phyloP scores from a whole-genome alignment of 2,797 vertebrate genomes.

The Periparus ater region DNA sequence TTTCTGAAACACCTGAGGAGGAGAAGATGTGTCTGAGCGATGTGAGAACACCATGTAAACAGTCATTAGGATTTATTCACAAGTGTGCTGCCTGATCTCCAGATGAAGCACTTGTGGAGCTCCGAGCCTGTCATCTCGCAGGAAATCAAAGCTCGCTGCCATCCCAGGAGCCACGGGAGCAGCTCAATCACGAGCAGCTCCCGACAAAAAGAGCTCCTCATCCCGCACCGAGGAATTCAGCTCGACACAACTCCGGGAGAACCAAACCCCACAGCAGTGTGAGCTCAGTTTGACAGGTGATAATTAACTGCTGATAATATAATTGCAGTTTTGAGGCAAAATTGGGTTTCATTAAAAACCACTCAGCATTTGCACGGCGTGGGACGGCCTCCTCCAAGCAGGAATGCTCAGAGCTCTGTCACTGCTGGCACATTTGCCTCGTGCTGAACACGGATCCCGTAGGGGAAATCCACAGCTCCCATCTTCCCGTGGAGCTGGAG shows the following conservation, averaged over 20 bases:
- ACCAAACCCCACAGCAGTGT: conserved; percentile 47
- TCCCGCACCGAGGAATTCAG: background rate
- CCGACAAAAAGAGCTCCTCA: background rate
- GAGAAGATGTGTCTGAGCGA: background rate
- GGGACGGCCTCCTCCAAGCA: background rate
- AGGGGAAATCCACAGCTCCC: background rate
- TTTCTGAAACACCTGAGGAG: background rate
- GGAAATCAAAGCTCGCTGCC: conserved; percentile 34
- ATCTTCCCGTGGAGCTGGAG: background rate
- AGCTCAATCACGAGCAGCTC: background rate
- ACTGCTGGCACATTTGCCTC: background rate
- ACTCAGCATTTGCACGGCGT: conserved; percentile 26
- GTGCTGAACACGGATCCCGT: accelerated
- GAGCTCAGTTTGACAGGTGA: conserved; percentile 68
- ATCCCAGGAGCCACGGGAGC: background rate
- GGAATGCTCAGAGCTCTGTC: background rate
- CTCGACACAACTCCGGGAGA: conserved; percentile 9
- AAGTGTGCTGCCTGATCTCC: background rate
- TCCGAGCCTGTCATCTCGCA: background rate
- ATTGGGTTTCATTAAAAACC: conserved; percentile 66
- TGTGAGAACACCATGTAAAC: background rate
- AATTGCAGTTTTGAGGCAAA: conserved; percentile 66
- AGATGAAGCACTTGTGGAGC: background rate
- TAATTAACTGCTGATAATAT: conserved; percentile 76
- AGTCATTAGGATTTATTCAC: conserved; percentile 9